Base-by-base conservation (phyloP, 2,797 vertebrate species). In the Hypotaenidia okinawae region DNA sequence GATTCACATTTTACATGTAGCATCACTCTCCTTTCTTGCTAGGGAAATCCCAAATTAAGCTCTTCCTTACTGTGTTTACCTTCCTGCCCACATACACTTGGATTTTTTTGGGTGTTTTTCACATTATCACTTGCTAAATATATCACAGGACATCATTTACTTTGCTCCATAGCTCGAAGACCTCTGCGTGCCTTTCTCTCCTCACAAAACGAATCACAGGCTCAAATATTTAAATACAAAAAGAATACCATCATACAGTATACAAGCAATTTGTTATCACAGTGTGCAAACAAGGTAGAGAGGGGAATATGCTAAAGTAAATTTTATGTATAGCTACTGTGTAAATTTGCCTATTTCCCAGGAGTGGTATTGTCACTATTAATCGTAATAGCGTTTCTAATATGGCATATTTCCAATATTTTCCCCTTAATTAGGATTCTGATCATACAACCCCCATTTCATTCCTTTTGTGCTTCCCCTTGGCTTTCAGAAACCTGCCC, bases 361-460 rank as follows among this genome's bases (percentile, higher is more conserved):
- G 59, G 97, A 95, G 97, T 59, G 52, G 92, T 81, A 94, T 95
- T 95, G 93, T 96, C 96, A 95, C 94, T 96, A 97, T 94, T 97
- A 97, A 97, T 96, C 39, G 80, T 94, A 96, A 97, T 92, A 93
- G 84, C 13, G 0, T 94, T 95, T 94, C 96, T 96, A 97, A 97
- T 97, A 97, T 94, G 96, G 96, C 96, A 94, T 91, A 94, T 97
- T 97, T 95, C 96, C 97, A 97, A 97, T 97, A 97, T 96, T 96
- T 91, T 28, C 82, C 64, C 80, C 95, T 95, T 97, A 96, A 97
- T 97, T 97, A 95, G 95, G 90, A 97, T 97, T 96, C 97, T 87
- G 92, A 91, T 92, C 95, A 91, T 89, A 76, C 41, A 80, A 11
- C 6, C 32, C 18, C 80, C 17, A 6, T 96, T 94, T 82, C 47